phyloP scores from a whole-genome alignment of 2,888 invertebrate species.

The Caenorhabditis virilis region DNA sequence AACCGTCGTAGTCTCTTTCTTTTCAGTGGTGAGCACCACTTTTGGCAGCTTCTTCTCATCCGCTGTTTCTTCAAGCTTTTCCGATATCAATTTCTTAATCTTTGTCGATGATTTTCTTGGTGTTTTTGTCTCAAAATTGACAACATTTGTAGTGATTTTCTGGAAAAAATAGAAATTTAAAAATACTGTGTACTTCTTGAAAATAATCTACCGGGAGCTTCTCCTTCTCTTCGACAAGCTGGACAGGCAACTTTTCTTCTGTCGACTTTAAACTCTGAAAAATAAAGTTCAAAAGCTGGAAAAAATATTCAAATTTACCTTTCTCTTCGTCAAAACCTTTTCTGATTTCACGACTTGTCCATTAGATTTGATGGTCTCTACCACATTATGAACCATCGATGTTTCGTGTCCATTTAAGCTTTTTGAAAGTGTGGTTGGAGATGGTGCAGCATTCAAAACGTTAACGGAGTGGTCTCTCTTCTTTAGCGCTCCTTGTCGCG shows the following conservation, averaged over 20 bases:
- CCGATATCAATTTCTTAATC: slow-evolving; percentile 19
- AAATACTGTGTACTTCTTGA: too few relatives aligned
- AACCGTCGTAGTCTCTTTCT: slow-evolving; percentile 43
- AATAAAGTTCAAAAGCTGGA: too few relatives aligned
- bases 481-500: slow-evolving; percentile 38
- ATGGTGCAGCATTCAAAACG: slow-evolving; percentile 27
- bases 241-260: slow-evolving; percentile 9
- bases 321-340: slow-evolving; percentile 21
- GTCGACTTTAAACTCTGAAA: not conserved
- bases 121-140: slow-evolving; percentile 12
- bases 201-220: slow-evolving; percentile 12
- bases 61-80: slow-evolving; percentile 5
- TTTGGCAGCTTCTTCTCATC: slow-evolving; percentile 30
- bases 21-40: slow-evolving; percentile 38
- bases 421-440: slow-evolving; percentile 21
- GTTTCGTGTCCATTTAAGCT: slow-evolving; percentile 10
- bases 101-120: slow-evolving; percentile 4
- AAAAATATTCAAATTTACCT: slow-evolving; percentile 12
- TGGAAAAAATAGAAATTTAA: slow-evolving; percentile 8
- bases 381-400: slow-evolving; percentile 13
- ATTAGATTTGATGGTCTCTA: slow-evolving; percentile 19
- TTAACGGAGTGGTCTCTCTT: slow-evolving; percentile 35
- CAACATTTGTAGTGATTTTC: slow-evolving; percentile 23
- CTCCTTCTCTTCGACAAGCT: slow-evolving; percentile 18
- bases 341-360: slow-evolving; percentile 28